Evolutionary conservation across 2,888 invertebrate genomes (phyloP), one percentile per base, ranked within the genome.

Genomic region (Pogonocherus hispidulus): DNA sequence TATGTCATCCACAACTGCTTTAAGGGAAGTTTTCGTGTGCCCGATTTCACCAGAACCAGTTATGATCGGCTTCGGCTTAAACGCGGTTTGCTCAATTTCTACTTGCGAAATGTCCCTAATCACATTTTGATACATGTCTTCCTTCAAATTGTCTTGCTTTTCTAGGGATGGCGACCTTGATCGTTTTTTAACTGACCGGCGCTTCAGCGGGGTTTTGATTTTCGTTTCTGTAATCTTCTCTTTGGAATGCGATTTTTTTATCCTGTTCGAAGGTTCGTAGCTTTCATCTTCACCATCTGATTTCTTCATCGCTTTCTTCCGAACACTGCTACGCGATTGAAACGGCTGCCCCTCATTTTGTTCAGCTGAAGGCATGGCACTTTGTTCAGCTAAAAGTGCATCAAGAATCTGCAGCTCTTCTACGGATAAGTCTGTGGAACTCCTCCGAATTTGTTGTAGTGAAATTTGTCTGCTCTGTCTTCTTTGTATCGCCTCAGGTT

Each of bases 391-490:
- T 6, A 74, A 19, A 83, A 87, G 86, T 70, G 86, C 87, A 76
- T 88, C 88, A 47, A 89, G 84, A 80, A 89, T 87, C 82, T 89
- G 88, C 71, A 60, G 59, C 14, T 78, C 87, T 82, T 90, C 89
- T 80, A 89, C 89, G 47, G 88, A 87, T 73, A 89, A 84, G 77
- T 90, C 89, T 76, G 88, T 85, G 0, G 90, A 90, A 78, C 87
- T 88, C 76, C 90, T 85, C 78, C 89, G 85, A 55, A 89, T 81
- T 57, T 83, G 80, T 54, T 82, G 81, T 19, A 85, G 71, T 1
- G 84, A 81, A 51, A 78, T 68, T 66, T 82, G 81, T 14, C 83
- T 74, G 66, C 82, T 83, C 75, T 85, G 84, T 44, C 86, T 82
- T 9, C 88, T 81, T 51, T 88, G 81, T 11, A 85, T 79, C 11